Evolutionary conservation across 1,140 invertebrate species (phyloP).

Genomic region (Drosophila kikkawai): DNA sequence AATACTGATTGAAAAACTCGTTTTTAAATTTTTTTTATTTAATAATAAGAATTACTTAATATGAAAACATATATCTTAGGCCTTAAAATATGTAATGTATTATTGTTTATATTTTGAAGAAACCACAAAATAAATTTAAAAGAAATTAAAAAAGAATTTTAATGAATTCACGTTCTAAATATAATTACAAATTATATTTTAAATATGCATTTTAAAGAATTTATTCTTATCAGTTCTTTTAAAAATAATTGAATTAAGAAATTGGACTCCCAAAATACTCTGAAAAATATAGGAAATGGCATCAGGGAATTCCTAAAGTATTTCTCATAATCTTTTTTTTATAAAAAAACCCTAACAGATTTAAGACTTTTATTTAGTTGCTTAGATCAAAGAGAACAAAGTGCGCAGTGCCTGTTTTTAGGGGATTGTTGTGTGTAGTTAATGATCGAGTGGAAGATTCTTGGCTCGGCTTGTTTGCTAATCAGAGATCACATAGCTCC

Average conservation of each 20-base stretch:
- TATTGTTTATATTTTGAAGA: neutral
- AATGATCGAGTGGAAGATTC: conserved; percentile 58
- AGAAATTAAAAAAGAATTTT: neutral
- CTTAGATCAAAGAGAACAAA: conserved; percentile 36
- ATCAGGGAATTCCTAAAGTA: neutral
- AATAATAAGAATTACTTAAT: neutral
- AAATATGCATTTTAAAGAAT: too few relatives aligned
- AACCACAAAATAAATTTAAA: neutral
- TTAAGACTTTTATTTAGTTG: conserved; percentile 35
- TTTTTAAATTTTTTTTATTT: too few relatives aligned
- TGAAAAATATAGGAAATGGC: neutral
- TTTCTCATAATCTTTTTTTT: too few relatives aligned
- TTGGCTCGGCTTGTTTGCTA: conserved; percentile 67
- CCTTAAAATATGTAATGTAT: neutral
- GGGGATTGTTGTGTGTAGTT: conserved; percentile 49
- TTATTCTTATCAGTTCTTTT: too few relatives aligned
- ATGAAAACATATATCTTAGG: neutral
- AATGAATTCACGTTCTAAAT: neutral
- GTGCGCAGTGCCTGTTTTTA: conserved; percentile 47
- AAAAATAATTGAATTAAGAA: too few relatives aligned
- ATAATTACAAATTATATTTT: neutral
- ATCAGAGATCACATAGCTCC: conserved; percentile 65
- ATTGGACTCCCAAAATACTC: neutral
- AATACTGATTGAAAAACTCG: neutral
- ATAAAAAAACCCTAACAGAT: neutral